Conservation (phyloP, 2,888 invertebrate genomes). For the Microdon myrmicae region DNA sequence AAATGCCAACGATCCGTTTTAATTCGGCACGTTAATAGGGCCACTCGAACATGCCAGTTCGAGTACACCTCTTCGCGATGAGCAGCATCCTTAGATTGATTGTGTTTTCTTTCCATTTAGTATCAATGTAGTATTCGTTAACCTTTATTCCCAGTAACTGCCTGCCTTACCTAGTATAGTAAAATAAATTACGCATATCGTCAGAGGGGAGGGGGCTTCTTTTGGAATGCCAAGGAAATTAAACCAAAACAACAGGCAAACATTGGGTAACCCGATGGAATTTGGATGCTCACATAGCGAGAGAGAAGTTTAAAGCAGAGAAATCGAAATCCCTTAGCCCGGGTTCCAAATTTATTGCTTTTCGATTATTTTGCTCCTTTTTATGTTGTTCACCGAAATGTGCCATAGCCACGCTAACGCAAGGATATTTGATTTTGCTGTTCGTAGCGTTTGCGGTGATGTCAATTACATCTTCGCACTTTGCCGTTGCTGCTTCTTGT, state of each 20-base stretch:
- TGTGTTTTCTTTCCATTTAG: too few relatives aligned
- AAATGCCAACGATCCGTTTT: too few relatives aligned
- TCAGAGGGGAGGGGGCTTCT: too few relatives aligned
- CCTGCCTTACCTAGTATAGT: too few relatives aligned
- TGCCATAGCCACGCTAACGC: constrained; percentile 12
- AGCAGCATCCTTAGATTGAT: too few relatives aligned
- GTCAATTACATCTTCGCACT: constrained; percentile 45
- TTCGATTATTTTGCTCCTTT: constrained; percentile 42
- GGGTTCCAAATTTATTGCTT: constrained; percentile 34
- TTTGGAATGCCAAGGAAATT: too few relatives aligned
- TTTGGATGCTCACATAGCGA: constrained; percentile 4
- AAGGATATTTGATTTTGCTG: constrained; percentile 29
- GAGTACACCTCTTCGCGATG: too few relatives aligned
- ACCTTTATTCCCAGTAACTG: too few relatives aligned
- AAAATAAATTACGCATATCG: too few relatives aligned
- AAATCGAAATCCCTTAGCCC: constrained; percentile 20
- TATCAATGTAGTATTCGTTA: too few relatives aligned
- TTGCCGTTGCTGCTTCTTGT: constrained; percentile 28
- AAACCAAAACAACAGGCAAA: constrained; percentile 27
- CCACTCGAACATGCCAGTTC: too few relatives aligned
- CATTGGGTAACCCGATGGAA: neutral
- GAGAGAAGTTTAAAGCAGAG: constrained; percentile 4
- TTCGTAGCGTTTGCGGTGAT: constrained; percentile 27
- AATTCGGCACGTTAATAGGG: too few relatives aligned
- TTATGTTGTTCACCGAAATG: constrained; percentile 17